Evolutionary conservation across 1,140 invertebrate genomes (phyloP), one percentile per base, ranked within the genome.

Genomic region (Halesus radiatus): DNA sequence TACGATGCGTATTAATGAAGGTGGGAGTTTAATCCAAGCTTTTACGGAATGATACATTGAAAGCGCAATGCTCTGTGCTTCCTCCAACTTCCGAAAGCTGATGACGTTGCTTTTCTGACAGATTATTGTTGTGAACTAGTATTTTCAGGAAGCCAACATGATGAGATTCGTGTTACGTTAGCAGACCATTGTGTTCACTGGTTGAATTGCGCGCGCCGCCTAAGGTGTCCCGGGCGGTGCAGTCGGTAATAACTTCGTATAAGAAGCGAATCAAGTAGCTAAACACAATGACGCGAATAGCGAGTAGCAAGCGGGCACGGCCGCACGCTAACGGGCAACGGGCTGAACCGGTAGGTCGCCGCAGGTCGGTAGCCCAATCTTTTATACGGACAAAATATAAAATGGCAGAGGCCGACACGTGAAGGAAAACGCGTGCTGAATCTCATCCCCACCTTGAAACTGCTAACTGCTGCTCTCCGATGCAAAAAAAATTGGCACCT

Each of bases 361-460:
- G 6, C 64, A 29, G 64, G 64, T 68, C 26, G 64, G 26, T 68
- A 60, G 58, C 58, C 64, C 7, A 45, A 68, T 26, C 50, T 22
- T 54, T 54, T 22, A 29, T 53, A 53, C 10, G 0, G 18, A 7
- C 50, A 73, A 73, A 73, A 73, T 26, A 54, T 73, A 73, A 45
- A 72, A 73, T 26, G 50, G 45, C 37, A 13, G 23, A 16, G 70
- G n/a, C 22, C 53, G 45, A 50, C 22, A 73, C 70, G 53, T 54
- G 45, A 73, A 26, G 23, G 18, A 22, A 54, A 18, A 73, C 70
- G 70, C 70, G 70, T 53, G 70, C 70, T 53, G 68, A 66, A 60
- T 60, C 37, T 45, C 37, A 1, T 60, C 20, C 23, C 20, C 6
- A 26, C 20, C 10, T 60, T 15, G 23, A 60, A 8, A 23, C 3